phyloP scores from a whole-genome alignment of 2,797 vertebrate species.

The Toxotes lorentzi region DNA sequence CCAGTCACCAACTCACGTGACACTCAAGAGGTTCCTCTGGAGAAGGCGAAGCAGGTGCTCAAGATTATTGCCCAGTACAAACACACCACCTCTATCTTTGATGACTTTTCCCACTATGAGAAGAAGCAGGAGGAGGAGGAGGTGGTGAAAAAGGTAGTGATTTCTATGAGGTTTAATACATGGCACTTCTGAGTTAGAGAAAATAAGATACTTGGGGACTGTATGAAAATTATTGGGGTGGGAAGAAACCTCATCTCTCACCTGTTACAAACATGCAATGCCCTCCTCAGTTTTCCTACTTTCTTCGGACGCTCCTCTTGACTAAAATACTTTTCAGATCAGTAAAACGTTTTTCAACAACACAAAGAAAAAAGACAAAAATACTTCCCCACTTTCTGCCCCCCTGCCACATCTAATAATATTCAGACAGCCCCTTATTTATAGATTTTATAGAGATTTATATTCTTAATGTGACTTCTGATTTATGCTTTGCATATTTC shows the following conservation, averaged over 20 bases:
- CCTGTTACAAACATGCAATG: not conserved
- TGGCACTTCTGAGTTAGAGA: not conserved
- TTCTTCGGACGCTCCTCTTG: too few species aligned
- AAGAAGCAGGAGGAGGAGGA: slow-evolving; percentile 99
- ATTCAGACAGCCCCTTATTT: not conserved
- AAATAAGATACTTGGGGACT: not conserved
- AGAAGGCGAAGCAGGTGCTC: slow-evolving; percentile 98
- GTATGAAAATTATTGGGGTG: not conserved
- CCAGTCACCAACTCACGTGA: slow-evolving; percentile 99
- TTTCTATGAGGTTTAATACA: not conserved
- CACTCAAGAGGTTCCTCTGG: slow-evolving; percentile 98
- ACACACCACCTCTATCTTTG: slow-evolving; percentile 99
- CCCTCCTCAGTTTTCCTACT: not conserved
- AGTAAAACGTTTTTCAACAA: too few species aligned
- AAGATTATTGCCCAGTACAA: slow-evolving; percentile 98
- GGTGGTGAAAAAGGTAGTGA: slow-evolving; percentile 95
- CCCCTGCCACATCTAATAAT: not conserved
- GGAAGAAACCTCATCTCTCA: not conserved
- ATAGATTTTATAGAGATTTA: not conserved
- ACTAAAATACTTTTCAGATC: too few species aligned
- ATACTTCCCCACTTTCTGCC: too few species aligned
- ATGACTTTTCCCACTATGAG: slow-evolving; percentile 99
- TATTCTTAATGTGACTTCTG: not conserved
- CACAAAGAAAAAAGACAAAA: not conserved
- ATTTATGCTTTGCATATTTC: not conserved